Percentiles rank a stretch among this genome's conserved stretches.
Conservation (phyloP, 2,113 vertebrate genomes). For the Lophius piscatorius region DNA sequence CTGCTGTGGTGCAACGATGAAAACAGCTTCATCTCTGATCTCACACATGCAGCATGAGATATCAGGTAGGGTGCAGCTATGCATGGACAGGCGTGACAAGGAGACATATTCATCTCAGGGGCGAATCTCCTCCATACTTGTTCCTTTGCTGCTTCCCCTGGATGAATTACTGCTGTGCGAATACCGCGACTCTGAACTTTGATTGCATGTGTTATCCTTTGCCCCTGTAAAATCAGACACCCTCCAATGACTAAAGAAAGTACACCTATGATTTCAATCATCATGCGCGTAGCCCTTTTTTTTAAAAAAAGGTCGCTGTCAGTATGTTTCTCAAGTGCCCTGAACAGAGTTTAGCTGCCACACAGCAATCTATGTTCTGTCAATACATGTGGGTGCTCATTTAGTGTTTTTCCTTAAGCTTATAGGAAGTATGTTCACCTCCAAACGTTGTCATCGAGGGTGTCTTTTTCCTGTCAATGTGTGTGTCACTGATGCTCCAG, state of each 20-base stretch:
- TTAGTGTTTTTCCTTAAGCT: conserved; percentile 6
- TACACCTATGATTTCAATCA: conserved; percentile 55
- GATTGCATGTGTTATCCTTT: conserved; percentile 13
- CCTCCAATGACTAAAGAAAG: conserved; percentile 36
- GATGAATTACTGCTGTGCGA: conserved; percentile 15
- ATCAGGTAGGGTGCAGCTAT: conserved; percentile 44
- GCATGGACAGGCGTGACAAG: conserved; percentile 45
- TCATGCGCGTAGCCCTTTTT: conserved; percentile 48
- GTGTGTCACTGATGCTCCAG: conserved; percentile 27
- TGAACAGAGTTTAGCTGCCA: conserved; percentile 10
- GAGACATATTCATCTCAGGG: conserved; percentile 44
- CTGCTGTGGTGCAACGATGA: conserved; percentile 25
- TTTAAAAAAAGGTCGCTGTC: conserved; percentile 60
- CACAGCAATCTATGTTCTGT: background rate
- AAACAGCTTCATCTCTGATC: conserved; percentile 19
- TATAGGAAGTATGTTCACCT: background rate
- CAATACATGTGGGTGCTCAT: conserved; percentile 2
- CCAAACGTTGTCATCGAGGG: conserved; percentile 1
- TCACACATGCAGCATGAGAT: conserved; percentile 31
- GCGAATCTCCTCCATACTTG: conserved; percentile 43
- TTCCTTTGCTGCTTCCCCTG: conserved; percentile 19
- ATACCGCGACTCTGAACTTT: conserved; percentile 17
- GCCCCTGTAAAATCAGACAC: conserved; percentile 16
- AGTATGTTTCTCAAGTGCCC: conserved; percentile 40
- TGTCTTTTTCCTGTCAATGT: conserved; percentile 10